Conservation (phyloP, 1,140 invertebrate species). For the Brachionus calyciflorus region DNA sequence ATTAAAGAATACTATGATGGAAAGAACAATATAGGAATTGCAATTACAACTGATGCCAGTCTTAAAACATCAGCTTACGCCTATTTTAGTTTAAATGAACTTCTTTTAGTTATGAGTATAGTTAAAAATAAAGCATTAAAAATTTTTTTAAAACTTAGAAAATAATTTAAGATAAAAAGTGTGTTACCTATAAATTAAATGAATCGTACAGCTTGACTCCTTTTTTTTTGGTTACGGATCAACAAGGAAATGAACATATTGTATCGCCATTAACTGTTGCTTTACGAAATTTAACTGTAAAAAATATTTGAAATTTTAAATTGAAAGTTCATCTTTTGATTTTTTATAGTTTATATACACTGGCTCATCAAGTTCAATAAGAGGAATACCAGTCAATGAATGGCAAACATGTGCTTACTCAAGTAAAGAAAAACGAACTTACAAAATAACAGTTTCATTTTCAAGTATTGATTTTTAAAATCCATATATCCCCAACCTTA, state of each 20-base stretch:
- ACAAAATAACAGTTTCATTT: slow-evolving; percentile 27
- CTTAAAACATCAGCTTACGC: neutral
- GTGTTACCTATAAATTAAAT: slow-evolving; percentile 7
- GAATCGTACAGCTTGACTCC: neutral
- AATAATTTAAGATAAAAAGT: neutral
- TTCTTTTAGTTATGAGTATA: neutral
- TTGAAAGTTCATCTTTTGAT: neutral
- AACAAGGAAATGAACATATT: slow-evolving; percentile 33
- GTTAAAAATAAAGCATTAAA: neutral
- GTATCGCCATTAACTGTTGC: neutral
- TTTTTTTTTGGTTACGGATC: slow-evolving; percentile 8
- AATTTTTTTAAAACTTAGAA: neutral
- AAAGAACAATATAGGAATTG: neutral
- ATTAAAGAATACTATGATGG: slow-evolving; percentile 33
- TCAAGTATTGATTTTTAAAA: neutral
- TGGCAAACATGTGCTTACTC: slow-evolving; percentile 33
- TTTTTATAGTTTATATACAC: slow-evolving; percentile 23
- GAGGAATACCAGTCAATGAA: slow-evolving; percentile 38
- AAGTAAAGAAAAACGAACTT: neutral
- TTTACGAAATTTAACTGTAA: neutral
- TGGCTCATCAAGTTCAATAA: neutral
- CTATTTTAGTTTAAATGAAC: slow-evolving; percentile 2
- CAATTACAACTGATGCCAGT: neutral
- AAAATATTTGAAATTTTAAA: neutral
- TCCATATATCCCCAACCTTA: neutral